Conservation (phyloP, 1,140 invertebrate genomes). For the Leptopilina boulardi region DNA sequence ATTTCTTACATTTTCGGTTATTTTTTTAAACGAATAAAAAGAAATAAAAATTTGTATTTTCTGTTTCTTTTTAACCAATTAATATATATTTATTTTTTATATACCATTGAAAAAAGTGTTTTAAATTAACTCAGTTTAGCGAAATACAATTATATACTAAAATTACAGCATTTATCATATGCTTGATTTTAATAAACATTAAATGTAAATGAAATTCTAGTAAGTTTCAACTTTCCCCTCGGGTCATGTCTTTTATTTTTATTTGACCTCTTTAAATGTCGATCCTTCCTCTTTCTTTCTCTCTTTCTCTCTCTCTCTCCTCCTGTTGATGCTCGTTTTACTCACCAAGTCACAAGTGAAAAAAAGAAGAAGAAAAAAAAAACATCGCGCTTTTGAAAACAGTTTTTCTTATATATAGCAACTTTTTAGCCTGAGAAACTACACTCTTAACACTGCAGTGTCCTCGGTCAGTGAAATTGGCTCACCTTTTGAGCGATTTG, state of each 20-base stretch:
- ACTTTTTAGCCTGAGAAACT: constrained; percentile 29
- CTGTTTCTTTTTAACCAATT: no score
- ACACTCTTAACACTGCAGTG: not conserved
- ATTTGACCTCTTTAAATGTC: not conserved
- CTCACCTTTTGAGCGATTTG: constrained; percentile 40
- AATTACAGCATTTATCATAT: not conserved
- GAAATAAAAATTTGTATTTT: no score
- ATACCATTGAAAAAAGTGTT: no score
- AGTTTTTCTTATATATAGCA: constrained; percentile 39
- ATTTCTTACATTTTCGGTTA: no score
- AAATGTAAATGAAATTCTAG: not conserved
- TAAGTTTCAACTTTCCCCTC: not conserved
- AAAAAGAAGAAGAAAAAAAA: constrained; percentile 23
- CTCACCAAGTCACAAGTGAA: constrained; percentile 3
- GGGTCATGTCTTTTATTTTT: constrained; percentile 1
- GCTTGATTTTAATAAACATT: not conserved
- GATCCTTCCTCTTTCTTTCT: constrained; percentile 7
- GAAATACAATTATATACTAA: no score
- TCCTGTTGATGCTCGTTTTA: constrained; percentile 25
- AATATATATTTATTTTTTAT: no score
- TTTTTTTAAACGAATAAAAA: no score
- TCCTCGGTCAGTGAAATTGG: constrained; percentile 43
- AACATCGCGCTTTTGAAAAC: constrained; percentile 11
- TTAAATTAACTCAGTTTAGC: no score
- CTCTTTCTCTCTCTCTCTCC: constrained; percentile 3